Conservation (phyloP, 2,797 vertebrate genomes). For the Hoplostethus mediterraneus region DNA sequence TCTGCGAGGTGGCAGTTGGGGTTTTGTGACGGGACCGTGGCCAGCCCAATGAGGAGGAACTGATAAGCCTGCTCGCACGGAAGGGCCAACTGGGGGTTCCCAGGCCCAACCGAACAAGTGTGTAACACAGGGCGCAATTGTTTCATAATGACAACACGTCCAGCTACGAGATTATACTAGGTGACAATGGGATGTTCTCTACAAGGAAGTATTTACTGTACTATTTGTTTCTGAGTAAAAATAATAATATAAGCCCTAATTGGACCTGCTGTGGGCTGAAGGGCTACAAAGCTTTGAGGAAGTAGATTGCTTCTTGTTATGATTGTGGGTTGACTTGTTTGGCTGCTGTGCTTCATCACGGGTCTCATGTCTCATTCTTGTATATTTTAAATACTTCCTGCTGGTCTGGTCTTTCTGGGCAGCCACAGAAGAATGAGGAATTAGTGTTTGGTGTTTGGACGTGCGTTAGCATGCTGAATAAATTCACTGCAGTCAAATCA, state of each 20-base stretch:
- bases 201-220: conserved; percentile 9
- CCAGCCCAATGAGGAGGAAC: conserved; percentile 59
- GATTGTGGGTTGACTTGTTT: background rate
- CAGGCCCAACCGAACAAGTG: conserved; percentile 1
- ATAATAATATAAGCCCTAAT: background rate
- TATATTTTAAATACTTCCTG: conserved; percentile 34
- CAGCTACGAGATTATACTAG: conserved; percentile 1
- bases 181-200: background rate
- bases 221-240: conserved; percentile 1
- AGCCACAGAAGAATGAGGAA: background rate
- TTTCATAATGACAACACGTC: conserved; percentile 22
- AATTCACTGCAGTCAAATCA: background rate
- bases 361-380: background rate
- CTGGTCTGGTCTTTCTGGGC: conserved; percentile 14
- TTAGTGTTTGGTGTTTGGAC: background rate
- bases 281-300: conserved; percentile 18
- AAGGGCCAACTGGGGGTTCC: conserved; percentile 40
- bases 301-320: conserved; percentile 11
- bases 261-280: background rate
- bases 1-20: conserved; percentile 35
- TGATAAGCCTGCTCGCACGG: conserved; percentile 49
- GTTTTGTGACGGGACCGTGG: conserved; percentile 41
- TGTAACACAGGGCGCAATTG: conserved; percentile 14
- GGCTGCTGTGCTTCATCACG: background rate
- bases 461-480: conserved; percentile 9